These are phyloP conservation scores for Tyria jacobaeae DNA, from an alignment of 2,888 invertebrate genomes.

Conservation along the genomic window DNA sequence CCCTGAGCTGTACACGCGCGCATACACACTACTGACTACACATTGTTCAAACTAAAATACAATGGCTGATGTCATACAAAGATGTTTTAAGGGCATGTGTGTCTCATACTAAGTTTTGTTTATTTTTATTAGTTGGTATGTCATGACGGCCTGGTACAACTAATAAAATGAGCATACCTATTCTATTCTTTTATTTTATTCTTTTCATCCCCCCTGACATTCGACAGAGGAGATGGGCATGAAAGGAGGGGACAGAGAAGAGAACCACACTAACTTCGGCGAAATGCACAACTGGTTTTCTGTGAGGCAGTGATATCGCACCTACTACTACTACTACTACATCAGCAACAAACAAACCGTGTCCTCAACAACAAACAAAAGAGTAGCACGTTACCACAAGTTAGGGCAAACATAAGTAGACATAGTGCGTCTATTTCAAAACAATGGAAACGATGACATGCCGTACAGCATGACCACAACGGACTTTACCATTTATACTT, in stretches of 20 bases:
- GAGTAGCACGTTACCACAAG: not conserved
- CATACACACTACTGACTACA: constrained; percentile 52
- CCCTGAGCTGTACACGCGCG: constrained; percentile 53
- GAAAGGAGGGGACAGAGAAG: too few relatives aligned
- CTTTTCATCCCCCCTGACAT: too few relatives aligned
- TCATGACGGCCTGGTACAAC: not conserved
- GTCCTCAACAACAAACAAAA: too few relatives aligned
- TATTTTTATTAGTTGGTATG: not conserved
- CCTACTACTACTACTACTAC: too few relatives aligned
- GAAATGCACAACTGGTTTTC: too few relatives aligned
- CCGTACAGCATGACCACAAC: constrained; percentile 29
- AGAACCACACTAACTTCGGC: too few relatives aligned
- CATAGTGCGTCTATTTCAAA: not conserved
- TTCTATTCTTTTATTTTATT: too few relatives aligned
- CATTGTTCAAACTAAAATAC: constrained; percentile 70
- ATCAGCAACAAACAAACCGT: too few relatives aligned
- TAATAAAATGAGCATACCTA: not conserved
- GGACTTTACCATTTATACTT: constrained; percentile 36
- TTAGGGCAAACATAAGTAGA: constrained; percentile 20
- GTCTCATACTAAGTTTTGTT: not conserved
- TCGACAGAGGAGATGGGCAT: too few relatives aligned
- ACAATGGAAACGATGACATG: constrained; percentile 27
- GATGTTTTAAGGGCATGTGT: constrained; percentile 58
- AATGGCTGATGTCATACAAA: constrained; percentile 77
- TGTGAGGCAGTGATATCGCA: too few relatives aligned